Base-by-base conservation (phyloP, 2,113 vertebrate genomes). In the Sakesphorus luctuosus region DNA sequence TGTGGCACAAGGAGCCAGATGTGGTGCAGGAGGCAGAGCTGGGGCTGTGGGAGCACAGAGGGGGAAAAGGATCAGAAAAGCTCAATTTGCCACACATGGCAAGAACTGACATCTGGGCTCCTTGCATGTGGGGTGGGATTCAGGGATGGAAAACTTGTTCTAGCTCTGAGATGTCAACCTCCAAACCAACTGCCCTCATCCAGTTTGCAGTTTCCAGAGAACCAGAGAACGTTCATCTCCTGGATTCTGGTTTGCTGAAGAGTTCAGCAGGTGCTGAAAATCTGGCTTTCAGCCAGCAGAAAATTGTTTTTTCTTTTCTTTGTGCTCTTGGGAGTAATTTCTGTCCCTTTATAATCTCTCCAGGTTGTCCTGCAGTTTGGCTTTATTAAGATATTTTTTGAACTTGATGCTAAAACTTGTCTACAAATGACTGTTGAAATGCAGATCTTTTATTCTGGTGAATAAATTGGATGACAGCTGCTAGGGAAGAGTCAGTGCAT, bases 381-480 rank as follows among this genome's bases (percentile, higher is more conserved):
- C 84, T 93, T 84, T 74, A 87, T 58, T 58, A 56, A 71, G 71
- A 21, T 35, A n/a, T 58, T 69, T 46, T 84, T 91, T 93, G 59
- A 85, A 52, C 24, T 53, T 47, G 28, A 16, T 82, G 52, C 62
- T 85, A 47, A 52, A 75, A 40, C 33, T 84, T 78, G 38, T 90
- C 66, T 78, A 43, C 43, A 78, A 75, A 72, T 63, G 43, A 58
- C 33, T 88, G 36, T 24, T 78, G 52, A 75, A 95, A 75, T 59
- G 49, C 82, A 82, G 33, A 47, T 86, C 65, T 76, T 77, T 78
- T 80, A 47, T 13, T 62, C 55, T 50, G 18, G 47, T 84, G 23
- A 89, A 50, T 79, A 83, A 67, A 85, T 40, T 49, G n/a, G 52
- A 47, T 73, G 40, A 59, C 75, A 87, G 72, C 46, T 77, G 40